Evolutionary conservation across 92 coral and sea anemone genomes (phyloP), one percentile per base, ranked within the genome.

Genomic region (Meandrina meandrites): DNA sequence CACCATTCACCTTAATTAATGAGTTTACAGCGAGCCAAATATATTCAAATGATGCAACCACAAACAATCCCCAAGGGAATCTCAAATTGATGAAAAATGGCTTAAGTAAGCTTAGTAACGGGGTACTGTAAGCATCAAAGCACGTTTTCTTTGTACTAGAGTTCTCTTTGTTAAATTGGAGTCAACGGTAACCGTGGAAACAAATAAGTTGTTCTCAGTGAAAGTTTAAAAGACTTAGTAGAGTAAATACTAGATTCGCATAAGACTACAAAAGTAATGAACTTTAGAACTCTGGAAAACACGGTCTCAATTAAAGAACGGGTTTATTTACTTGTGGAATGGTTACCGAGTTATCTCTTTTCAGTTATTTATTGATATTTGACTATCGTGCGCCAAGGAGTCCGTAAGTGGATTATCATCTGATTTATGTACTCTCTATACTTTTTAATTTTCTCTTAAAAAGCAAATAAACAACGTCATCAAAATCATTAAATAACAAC

Each of bases 61-160:
- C 31, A 77, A 66, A 14, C 31, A 40, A 66, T 77, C n/a, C 83
- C 50, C 88, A 78, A 47, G 82, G 53, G 88, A 64, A 34, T 28
- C 40, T 30, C 76, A 45, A 9, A 17, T 21, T 69, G 47, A 76
- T 47, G 54, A 24, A 54, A 18, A 84, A 57, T 56, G 72, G 56
- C 76, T 84, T 83, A 83, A 85, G 60, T 85, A 24, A 64, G 82
- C 28, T 85, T 76, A 36, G n/a, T 45, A 48, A 50, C 16, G 19
- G 50, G 14, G 24, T 14, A 0, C n/a, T 77, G 58, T 30, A 57
- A 22, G 77, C 82, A 14, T 47, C 56, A 27, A 57, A 18, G 72
- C 80, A 73, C 60, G 87, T 84, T 74, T 56, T 78, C 32, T 84
- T 84, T 84, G 87, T 84, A 1, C 17, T 36, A 10, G 1, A 27